These are phyloP conservation scores for Butorides virescens DNA, from an alignment of 2,113 vertebrate species.

Conservation along the genomic window DNA sequence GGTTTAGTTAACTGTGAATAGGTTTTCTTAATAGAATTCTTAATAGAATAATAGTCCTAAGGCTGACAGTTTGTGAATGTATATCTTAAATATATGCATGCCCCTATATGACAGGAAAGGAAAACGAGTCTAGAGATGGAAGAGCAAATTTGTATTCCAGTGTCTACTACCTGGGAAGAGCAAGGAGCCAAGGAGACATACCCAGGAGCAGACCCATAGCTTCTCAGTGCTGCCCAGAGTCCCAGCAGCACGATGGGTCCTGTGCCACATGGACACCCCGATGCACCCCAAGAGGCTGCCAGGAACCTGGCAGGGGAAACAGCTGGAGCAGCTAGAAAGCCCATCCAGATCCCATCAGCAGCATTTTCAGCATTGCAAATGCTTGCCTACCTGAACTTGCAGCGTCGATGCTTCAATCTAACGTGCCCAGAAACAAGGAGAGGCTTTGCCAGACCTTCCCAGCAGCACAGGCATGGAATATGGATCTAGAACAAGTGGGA, in stretches of 20 bases:
- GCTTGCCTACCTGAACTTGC: not conserved
- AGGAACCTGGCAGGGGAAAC: not conserved
- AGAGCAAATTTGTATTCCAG: not conserved
- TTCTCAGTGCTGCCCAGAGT: not conserved
- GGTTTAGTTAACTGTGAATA: not conserved
- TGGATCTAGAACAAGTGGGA: not conserved
- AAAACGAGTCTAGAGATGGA: not conserved
- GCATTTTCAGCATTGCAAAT: not conserved
- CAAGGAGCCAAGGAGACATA: not conserved
- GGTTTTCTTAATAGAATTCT: not conserved
- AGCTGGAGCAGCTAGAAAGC: not conserved
- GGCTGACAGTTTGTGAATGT: not conserved
- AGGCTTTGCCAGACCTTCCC: not conserved
- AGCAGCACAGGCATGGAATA: not conserved
- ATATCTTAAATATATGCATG: not conserved
- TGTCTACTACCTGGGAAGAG: not conserved
- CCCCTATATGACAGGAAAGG: not conserved
- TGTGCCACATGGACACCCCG: not conserved
- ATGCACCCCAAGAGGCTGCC: not conserved
- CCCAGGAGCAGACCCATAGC: not conserved
- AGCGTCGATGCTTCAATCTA: not conserved
- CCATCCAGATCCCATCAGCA: not conserved
- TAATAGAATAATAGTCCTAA: not conserved
- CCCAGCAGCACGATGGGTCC: accelerated
- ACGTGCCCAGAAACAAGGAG: not conserved